phyloP scores from a whole-genome alignment of 2,888 invertebrate genomes.

The Athripsodes cinereus region DNA sequence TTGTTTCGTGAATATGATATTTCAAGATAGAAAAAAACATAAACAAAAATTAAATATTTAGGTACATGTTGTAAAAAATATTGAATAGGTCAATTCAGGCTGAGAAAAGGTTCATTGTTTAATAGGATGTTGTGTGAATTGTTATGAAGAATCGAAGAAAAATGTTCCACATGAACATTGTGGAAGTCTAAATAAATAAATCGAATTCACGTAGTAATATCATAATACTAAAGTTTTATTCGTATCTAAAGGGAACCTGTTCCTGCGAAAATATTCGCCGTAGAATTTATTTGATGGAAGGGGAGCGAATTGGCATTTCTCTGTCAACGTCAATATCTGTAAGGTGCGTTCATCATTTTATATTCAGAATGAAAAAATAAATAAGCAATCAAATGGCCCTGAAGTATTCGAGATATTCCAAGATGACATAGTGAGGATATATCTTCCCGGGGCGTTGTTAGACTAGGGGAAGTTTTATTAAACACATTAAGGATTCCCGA shows the following conservation, averaged over 20 bases:
- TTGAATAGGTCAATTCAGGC: too few relatives aligned
- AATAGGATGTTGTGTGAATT: too few relatives aligned
- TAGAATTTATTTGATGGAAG: background rate
- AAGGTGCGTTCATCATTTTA: background rate
- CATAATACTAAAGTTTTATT: background rate
- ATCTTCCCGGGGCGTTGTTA: conserved; percentile 14
- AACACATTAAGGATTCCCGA: conserved; percentile 26
- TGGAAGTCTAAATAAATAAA: background rate
- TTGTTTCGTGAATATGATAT: too few relatives aligned
- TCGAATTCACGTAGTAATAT: background rate
- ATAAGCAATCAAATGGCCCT: conserved; percentile 10
- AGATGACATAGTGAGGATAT: conserved; percentile 17
- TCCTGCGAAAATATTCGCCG: background rate
- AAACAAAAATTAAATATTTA: too few relatives aligned
- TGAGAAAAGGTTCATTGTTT: too few relatives aligned
- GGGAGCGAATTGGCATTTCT: background rate
- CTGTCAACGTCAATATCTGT: background rate
- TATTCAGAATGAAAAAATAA: conserved; percentile 5
- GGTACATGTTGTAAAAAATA: too few relatives aligned
- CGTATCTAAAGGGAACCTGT: background rate
- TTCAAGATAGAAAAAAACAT: too few relatives aligned
- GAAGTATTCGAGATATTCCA: conserved; percentile 13
- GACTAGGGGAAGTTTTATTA: conserved; percentile 26
- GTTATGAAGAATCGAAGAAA: too few relatives aligned
- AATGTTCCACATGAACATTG: too few relatives aligned